Evolutionary conservation across 1,140 invertebrate species (phyloP), one percentile per base, ranked within the genome.

Genomic region (Oedothorax gibbosus): DNA sequence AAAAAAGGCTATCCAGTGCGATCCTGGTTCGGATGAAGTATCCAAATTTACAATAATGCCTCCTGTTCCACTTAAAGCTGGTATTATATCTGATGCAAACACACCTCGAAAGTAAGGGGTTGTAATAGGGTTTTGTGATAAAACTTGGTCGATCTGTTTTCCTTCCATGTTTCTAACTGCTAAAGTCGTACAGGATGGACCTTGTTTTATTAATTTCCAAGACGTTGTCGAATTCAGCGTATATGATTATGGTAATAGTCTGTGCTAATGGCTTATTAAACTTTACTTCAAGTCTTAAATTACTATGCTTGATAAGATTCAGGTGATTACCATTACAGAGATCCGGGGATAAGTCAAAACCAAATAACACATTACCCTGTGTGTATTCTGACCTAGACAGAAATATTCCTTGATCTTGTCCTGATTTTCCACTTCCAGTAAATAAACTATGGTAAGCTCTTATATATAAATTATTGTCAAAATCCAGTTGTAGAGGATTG

Each of bases 401-500:
- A 73, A n/a, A 57, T 56, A 53, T 6, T 9, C 18, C 18, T 54
- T 11, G 12, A 18, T 73, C 71, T 8, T 20, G 7, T 18, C n/a
- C 4, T 20, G 20, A 51, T 4, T 54, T 8, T 21, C 57, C 71
- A 57, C 53, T 21, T 11, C n/a, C n/a, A 8, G 57, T 20, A 56
- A 73, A 57, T 60, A 72, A 35, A 73, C n/a, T 73, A 12, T 73
- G 54, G 18, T 73, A 60, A 20, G 18, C 71, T 56, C 71, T 35
- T 35, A 35, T 35, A 35, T 35, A 35, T 35, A 35, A 35, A 35
- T 35, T 35, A 35, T 35, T 35, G 14, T 78, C 51, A 7, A 35
- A 35, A 35, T 35, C 35, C 5, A 57, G 60, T n/a, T 65, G 18
- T 18, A 79, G 57, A 12, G 76, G 76, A n/a, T 83, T 85, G 51